These are phyloP conservation scores for Gymnothorax javanicus DNA, from an alignment of 2,797 vertebrate species.

Conservation along the genomic window DNA sequence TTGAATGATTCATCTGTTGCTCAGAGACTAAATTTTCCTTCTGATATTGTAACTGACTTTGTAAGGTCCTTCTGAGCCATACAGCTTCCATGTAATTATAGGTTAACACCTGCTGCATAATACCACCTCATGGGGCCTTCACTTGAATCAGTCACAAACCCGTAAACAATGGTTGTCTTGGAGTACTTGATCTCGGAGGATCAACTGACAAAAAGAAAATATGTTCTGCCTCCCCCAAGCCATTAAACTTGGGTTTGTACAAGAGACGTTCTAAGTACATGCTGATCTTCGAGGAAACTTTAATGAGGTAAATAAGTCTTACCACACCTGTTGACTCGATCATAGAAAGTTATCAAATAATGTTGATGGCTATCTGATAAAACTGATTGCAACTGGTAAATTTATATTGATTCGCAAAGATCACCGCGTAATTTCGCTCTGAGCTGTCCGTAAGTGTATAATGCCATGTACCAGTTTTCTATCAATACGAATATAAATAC, in stretches of 20 bases:
- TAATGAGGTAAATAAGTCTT: background rate
- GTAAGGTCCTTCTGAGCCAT: background rate
- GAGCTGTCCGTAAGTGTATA: background rate
- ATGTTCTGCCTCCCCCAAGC: background rate
- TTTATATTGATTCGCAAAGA: background rate
- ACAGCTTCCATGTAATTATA: slow-evolving; percentile 19
- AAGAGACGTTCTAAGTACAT: background rate
- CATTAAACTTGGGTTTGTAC: background rate
- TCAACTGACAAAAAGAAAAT: slow-evolving; percentile 33
- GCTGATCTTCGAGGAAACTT: slow-evolving; percentile 9
- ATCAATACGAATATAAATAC: background rate
- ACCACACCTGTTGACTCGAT: background rate
- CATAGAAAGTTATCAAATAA: background rate
- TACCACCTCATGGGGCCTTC: slow-evolving; percentile 21
- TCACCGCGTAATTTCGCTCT: background rate
- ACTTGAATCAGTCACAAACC: background rate
- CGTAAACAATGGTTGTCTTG: slow-evolving; percentile 45
- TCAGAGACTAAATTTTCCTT: background rate
- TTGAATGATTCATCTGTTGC: background rate
- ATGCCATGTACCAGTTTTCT: background rate
- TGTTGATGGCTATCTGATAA: background rate
- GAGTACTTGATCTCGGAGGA: slow-evolving; percentile 35
- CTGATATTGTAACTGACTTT: background rate
- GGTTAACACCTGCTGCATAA: slow-evolving; percentile 31
- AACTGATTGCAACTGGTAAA: background rate